Percentiles rank a stretch among this genome's conserved stretches.
Conservation (phyloP, 1,140 invertebrate species). For the Euwallacea similis region DNA sequence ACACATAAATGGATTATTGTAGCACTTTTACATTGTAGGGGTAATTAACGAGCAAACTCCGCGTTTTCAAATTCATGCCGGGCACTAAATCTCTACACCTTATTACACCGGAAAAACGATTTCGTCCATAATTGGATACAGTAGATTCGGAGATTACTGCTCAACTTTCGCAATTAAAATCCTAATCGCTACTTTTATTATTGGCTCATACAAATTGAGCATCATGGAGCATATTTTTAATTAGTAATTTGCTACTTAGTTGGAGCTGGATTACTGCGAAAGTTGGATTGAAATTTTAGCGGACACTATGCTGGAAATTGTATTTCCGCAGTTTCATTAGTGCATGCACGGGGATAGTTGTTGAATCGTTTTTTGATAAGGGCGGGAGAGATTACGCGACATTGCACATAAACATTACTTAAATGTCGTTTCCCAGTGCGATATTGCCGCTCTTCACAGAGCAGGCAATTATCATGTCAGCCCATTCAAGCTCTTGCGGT, state of each 20-base stretch:
- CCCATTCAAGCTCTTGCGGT: no score
- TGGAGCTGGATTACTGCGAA: background rate
- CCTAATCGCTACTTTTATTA: constrained; percentile 33
- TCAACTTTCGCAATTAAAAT: constrained; percentile 34
- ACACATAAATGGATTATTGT: constrained; percentile 6
- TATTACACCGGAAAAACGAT: constrained; percentile 34
- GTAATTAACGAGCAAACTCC: constrained; percentile 25
- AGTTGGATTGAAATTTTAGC: no score
- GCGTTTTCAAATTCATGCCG: constrained; percentile 29
- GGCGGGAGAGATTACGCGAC: no score
- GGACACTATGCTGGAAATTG: no score
- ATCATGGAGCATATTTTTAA: constrained; percentile 13
- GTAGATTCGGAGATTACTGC: constrained; percentile 35
- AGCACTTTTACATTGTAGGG: constrained; percentile 31
- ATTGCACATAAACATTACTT: no score
- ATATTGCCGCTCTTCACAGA: no score
- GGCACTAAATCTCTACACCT: constrained; percentile 32
- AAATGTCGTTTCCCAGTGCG: no score
- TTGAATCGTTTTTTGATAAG: background rate
- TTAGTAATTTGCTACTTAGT: background rate
- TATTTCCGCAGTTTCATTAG: background rate
- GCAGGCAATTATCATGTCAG: no score
- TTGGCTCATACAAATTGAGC: constrained; percentile 31
- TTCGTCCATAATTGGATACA: constrained; percentile 34
- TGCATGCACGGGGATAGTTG: background rate